Conservation (phyloP, 2,113 vertebrate species). For the Tragelaphus strepsiceros region DNA sequence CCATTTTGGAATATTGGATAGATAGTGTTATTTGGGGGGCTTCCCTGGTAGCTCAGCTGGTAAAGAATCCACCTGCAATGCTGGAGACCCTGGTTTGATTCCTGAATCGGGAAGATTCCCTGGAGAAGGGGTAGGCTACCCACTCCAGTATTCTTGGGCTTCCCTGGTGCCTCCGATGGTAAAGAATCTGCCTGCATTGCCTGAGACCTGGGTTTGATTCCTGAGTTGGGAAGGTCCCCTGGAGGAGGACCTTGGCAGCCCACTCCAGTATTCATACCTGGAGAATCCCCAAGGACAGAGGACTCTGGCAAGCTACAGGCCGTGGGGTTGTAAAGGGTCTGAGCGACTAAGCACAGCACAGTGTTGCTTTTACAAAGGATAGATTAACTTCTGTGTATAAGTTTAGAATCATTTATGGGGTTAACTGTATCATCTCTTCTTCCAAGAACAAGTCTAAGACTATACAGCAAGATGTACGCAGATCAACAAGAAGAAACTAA, state of each 20-base stretch:
- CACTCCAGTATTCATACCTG: neutral
- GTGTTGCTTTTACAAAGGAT: neutral
- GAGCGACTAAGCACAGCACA: neutral
- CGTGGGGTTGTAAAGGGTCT: neutral
- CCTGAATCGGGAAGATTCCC: neutral
- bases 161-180: neutral
- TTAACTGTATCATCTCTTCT: neutral
- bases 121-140: neutral
- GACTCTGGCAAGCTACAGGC: neutral
- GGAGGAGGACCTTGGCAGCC: neutral
- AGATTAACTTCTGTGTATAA: neutral
- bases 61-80: neutral
- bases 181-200: neutral
- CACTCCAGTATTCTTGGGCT: neutral
- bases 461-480: neutral
- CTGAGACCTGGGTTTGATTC: neutral
- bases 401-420: neutral
- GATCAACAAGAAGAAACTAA: neutral
- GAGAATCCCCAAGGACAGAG: neutral
- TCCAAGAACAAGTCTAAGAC: neutral
- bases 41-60: neutral
- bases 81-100: neutral
- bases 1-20: neutral
- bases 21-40: neutral
- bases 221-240: neutral